Percentiles rank a stretch among this genome's conserved stretches.
Evolutionary conservation across 2,797 vertebrate genomes (phyloP).

Genomic region (Etheostoma nigrum): DNA sequence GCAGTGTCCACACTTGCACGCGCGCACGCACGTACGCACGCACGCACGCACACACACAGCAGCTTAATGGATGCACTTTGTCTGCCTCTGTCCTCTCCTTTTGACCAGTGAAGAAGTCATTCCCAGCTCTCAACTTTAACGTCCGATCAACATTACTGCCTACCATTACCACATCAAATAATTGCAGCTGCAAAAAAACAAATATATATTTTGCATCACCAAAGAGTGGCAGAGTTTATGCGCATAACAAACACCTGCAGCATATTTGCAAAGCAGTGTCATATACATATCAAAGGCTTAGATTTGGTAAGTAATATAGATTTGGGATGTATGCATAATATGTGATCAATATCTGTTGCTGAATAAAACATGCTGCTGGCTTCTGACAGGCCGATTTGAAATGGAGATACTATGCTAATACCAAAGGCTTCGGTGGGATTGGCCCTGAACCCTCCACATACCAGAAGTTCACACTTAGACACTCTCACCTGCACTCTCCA

Average conservation of each 20-base stretch:
- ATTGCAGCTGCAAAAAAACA: background rate
- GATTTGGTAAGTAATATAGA: conserved; percentile 67
- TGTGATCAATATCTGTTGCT: conserved; percentile 80
- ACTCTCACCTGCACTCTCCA: conserved; percentile 81
- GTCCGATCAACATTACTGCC: conserved; percentile 45
- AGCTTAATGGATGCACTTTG: conserved; percentile 41
- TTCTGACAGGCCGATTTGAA: conserved; percentile 79
- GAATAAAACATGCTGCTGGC: conserved; percentile 78
- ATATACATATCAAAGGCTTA: conserved; percentile 63
- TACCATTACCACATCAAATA: conserved; percentile 34
- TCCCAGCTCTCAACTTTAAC: conserved; percentile 12
- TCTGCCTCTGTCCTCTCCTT: conserved; percentile 20
- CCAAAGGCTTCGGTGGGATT: conserved; percentile 80
- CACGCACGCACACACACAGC: conserved; percentile 5
- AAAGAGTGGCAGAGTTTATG: conserved; percentile 47
- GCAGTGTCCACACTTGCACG: conserved; percentile 48
- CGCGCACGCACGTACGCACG: background rate
- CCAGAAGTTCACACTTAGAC: conserved; percentile 78
- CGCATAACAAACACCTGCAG: conserved; percentile 55
- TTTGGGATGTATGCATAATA: conserved; percentile 73
- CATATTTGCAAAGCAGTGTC: conserved; percentile 36
- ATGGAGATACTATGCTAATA: conserved; percentile 82
- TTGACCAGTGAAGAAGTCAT: conserved; percentile 42
- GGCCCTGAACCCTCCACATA: conserved; percentile 80
- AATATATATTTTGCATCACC: conserved; percentile 40